Evolutionary conservation across 2,888 invertebrate species (phyloP), one percentile per base, ranked within the genome.

Genomic region (Drosophila emarginata): DNA sequence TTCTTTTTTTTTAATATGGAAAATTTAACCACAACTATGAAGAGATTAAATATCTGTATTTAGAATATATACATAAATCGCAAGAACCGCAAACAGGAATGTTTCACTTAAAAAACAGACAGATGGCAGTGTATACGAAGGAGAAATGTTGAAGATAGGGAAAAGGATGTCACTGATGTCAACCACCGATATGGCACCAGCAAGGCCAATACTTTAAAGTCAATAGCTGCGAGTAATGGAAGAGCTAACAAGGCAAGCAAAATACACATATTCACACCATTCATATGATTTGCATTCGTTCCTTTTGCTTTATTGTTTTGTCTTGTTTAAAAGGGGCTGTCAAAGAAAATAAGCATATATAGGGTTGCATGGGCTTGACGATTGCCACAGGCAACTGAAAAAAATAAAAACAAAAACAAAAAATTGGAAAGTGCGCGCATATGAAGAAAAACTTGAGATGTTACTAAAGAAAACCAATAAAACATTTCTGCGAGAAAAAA

Each of bases 301-400:
- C 62, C 64, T 72, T 70, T 64, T 5, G 50, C 52, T 36, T 18
- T 14, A 37, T 57, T 53, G 52, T 73, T 66, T 71, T 70, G 70
- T 54, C 73, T 71, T 71, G 66, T 60, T 60, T 45, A 9, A 21
- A 68, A 67, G 58, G 64, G 74, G 70, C 67, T 60, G 56, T 53
- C 52, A 61, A 26, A 65, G 63, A 68, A 78, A 75, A 83, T 64
- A 80, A 74, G 77, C 77, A 79, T 64, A 69, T 69, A 78, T 71
- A 68, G 65, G 72, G 66, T 61, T 64, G 63, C 65, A 54, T 45
- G 45, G 45, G 45, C 56, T 66, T 53, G 21, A 23, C 40, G 28
- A 72, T 74, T 71, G 87, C 87, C 79, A 36, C 58, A 61, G 85
- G 81, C 77, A 81, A 87, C 68, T 64, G 58, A 80, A 56, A 77